Conservation (phyloP, 2,797 vertebrate species). For the Typhlichthys subterraneus region DNA sequence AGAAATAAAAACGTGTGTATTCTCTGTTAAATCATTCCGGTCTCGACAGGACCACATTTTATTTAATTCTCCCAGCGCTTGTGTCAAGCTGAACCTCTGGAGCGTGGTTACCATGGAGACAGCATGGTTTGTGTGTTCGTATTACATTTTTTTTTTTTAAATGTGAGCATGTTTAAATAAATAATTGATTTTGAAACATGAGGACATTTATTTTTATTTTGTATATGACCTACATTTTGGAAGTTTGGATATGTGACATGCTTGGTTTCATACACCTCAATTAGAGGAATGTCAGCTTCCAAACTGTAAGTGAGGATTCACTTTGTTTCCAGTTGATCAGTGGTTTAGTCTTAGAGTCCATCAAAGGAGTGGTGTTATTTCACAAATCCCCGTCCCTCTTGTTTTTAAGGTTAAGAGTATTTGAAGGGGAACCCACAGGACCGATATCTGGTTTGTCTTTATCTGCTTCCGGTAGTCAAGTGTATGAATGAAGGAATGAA, state of each 20-base stretch:
- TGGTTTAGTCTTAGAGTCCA: conserved; percentile 5
- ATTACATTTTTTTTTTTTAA: no score
- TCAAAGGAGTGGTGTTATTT: conserved; percentile 42
- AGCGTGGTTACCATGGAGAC: no score
- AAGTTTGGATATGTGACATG: not conserved
- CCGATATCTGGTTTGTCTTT: not conserved
- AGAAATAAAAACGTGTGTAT: not conserved
- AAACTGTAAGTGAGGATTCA: conserved; percentile 3
- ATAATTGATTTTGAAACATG: not conserved
- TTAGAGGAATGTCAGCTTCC: no score
- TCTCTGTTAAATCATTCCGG: no score
- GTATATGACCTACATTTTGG: no score
- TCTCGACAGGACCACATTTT: no score
- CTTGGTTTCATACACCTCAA: not conserved
- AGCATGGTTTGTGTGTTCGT: no score
- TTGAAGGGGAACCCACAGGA: conserved; percentile 24
- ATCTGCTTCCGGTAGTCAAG: no score
- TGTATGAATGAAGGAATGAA: no score
- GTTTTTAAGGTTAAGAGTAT: conserved; percentile 36
- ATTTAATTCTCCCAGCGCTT: no score
- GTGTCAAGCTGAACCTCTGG: no score
- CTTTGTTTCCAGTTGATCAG: conserved; percentile 6
- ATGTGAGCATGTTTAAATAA: no score
- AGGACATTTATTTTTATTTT: not conserved
- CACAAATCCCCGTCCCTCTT: conserved; percentile 25